These are phyloP conservation scores for Pterocles gutturalis DNA, from an alignment of 2,113 vertebrate genomes.

Conservation along the genomic window DNA sequence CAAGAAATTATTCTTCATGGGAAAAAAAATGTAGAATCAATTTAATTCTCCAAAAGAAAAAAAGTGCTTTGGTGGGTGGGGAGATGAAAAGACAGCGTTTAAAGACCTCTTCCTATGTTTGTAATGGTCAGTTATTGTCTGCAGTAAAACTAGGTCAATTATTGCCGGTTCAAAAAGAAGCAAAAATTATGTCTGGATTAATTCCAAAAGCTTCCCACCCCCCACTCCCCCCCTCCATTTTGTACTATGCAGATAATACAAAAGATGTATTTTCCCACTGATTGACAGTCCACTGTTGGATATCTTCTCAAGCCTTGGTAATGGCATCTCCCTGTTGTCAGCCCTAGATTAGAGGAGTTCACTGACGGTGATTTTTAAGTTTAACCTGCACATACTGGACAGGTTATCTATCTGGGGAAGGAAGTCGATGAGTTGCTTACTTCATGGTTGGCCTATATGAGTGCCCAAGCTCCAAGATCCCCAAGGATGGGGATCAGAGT, in stretches of 20 bases:
- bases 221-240: background rate
- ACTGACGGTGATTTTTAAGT: background rate
- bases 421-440: accelerated
- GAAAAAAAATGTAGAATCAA: conserved; percentile 32
- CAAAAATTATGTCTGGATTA: conserved; percentile 34
- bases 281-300: background rate
- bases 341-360: background rate
- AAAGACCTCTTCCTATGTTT: background rate
- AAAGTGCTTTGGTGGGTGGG: background rate
- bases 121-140: conserved; percentile 17
- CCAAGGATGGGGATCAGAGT: background rate
- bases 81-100: conserved; percentile 7
- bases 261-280: background rate
- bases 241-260: background rate
- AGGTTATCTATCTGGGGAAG: background rate
- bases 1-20: conserved; percentile 61
- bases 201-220: background rate
- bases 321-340: background rate
- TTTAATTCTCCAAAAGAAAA: conserved; percentile 14
- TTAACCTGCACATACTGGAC: background rate
- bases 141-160: conserved; percentile 48
- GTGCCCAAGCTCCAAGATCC: background rate
- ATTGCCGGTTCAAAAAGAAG: background rate
- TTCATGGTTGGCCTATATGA: background rate
- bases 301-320: background rate